Evolutionary conservation across 2,888 invertebrate species (phyloP), one percentile per base, ranked within the genome.

Genomic region (Drosophila eohydei): DNA sequence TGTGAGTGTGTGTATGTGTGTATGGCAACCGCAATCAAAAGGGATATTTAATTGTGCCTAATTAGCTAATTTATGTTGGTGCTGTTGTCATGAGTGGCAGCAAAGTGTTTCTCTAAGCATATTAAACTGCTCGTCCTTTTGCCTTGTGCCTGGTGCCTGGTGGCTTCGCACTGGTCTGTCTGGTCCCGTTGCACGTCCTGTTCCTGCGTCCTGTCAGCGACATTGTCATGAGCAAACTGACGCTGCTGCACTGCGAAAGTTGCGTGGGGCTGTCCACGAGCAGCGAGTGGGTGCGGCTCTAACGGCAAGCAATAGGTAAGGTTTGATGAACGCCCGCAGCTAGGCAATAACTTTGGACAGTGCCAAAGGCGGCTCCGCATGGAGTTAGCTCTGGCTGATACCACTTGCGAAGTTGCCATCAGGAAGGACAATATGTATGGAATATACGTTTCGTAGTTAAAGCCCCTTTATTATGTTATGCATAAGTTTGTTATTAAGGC

Each of bases 31-130:
- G 75, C 84, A 85, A 88, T 85, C 84, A 85, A 85, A 85, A 88
- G 84, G 84, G 88, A 85, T 85, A 85, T 85, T 85, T 86, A 85
- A 85, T 85, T 88, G 84, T 75, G 83, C 83, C 84, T 85, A 85
- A 85, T 85, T 85, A 85, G 88, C 88, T 88, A 88, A 85, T 88
- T 85, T 88, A 85, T 88, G 87, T 88, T 84, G 75, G 46, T 60
- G 57, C 41, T 58, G 51, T 54, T 55, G 71, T 78, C 67, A 61
- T 74, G 78, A 69, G 73, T 71, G 78, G 69, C 80, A 71, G 74
- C 64, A 73, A 74, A 70, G 70, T 83, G 86, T 78, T 76, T 78
- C 83, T 86, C 78, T 74, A 88, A 86, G 81, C 86, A 81, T 79
- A 86, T 85, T 72, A 84, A 71, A 63, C 67, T 48, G 48, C 43